These are phyloP conservation scores for Falco concolor DNA, from an alignment of 2,797 vertebrate species.

Conservation along the genomic window DNA sequence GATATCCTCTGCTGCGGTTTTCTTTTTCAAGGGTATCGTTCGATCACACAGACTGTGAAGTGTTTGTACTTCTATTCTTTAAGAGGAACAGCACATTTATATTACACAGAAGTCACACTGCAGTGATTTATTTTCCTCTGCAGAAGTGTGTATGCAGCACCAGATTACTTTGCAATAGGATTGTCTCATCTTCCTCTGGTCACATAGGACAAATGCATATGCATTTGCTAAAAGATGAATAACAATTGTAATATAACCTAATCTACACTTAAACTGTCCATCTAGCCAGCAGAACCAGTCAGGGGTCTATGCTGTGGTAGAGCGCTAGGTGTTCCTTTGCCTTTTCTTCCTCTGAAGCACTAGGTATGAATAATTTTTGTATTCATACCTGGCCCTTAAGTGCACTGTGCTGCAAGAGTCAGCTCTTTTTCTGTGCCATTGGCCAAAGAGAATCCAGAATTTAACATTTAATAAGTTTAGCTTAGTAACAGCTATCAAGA, in stretches of 20 bases:
- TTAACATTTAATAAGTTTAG: background rate
- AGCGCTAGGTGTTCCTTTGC: background rate
- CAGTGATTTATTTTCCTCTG: conserved; percentile 55
- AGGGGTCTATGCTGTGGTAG: background rate
- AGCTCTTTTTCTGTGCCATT: background rate
- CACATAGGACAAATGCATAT: conserved; percentile 36
- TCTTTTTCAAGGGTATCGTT: conserved; percentile 49
- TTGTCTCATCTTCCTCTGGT: conserved; percentile 46
- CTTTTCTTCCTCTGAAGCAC: background rate
- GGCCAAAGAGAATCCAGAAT: background rate
- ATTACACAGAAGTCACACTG: conserved; percentile 42
- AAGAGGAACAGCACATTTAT: conserved; percentile 42
- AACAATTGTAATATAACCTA: conserved; percentile 25
- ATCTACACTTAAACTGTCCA: conserved; percentile 43
- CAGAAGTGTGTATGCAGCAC: background rate
- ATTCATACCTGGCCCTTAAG: background rate
- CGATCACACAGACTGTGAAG: conserved; percentile 21
- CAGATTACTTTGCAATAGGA: conserved; percentile 52
- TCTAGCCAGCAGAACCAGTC: background rate
- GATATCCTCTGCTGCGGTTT: background rate
- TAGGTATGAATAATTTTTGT: background rate
- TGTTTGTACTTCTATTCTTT: conserved; percentile 51
- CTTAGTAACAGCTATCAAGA: background rate
- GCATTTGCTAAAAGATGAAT: background rate
- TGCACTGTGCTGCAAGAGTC: background rate